Evolutionary conservation across 2,797 vertebrate species (phyloP), one percentile per base, ranked within the genome.

Genomic region (Geotrypetes seraphini): DNA sequence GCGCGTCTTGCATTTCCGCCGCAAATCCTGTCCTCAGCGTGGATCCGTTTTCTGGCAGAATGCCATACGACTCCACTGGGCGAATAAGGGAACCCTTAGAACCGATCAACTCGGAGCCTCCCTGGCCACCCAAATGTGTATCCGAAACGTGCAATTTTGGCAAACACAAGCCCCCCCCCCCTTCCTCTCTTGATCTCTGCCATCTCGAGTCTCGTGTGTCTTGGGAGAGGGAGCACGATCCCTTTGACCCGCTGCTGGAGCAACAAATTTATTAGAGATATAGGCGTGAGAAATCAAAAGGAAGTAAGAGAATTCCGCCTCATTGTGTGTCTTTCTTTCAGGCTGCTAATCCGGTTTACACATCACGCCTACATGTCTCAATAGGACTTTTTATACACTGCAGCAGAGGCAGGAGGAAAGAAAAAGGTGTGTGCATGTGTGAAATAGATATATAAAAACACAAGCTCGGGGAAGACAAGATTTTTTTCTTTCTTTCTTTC

Each of bases 221-320:
- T n/a, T n/a, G n/a, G n/a, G n/a, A n/a, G n/a, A n/a, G n/a, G 33
- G 43, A 69, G n/a, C 68, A 66, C 57, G 53, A 75, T 76, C 71
- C 54, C 55, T 75, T 73, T 81, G 70, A 77, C 71, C 73, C 65
- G 60, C 60, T 69, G 68, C 69, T 79, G 68, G 63, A 79, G 56
- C 75, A 78, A 79, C 75, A 84, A 73, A 79, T 81, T 79, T 82
- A 81, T 81, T 78, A 73, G 69, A 79, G 63, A 82, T 75, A 84
- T 62, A 76, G 60, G 74, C 71, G 29, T 78, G 73, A 78, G 73
- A 78, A 83, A 78, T 75, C 70, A 81, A 79, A 78, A 72, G 73
- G 68, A 77, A 81, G 74, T 81, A 81, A 83, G 84, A 79, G 80
- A 81, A 81, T 82, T 75, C 73, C 55, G 59, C 66, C 63, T 81